These are phyloP conservation scores for Anoplopoma fimbria DNA, from an alignment of 2,113 vertebrate species.

Conservation along the genomic window DNA sequence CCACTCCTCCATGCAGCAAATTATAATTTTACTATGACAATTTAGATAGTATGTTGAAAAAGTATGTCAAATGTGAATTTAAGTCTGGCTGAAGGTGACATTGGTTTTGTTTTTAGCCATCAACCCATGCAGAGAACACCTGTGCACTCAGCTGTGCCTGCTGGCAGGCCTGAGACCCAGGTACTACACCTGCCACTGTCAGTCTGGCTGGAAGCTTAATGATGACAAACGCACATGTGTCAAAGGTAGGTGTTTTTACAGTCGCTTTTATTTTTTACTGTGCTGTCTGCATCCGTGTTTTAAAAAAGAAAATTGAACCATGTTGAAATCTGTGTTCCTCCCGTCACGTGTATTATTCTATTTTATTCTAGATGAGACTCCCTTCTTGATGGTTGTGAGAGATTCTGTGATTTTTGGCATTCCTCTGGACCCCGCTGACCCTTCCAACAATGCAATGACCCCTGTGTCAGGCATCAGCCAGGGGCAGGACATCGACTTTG, in stretches of 20 bases:
- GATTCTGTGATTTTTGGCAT: conserved; percentile 80
- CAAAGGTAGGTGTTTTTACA: conserved; percentile 82
- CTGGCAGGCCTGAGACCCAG: conserved; percentile 86
- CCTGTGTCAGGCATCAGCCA: conserved; percentile 76
- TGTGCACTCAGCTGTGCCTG: conserved; percentile 92
- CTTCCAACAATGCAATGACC: conserved; percentile 81
- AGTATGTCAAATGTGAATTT: neutral
- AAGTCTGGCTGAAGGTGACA: conserved; percentile 12
- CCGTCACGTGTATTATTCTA: neutral
- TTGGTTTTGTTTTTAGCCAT: conserved; percentile 75
- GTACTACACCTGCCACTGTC: conserved; percentile 91
- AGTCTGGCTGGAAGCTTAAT: conserved; percentile 91
- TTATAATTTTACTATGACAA: neutral
- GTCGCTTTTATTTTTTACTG: neutral
- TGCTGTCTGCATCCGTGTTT: neutral
- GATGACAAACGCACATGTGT: conserved; percentile 87
- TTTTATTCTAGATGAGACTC: conserved; percentile 53
- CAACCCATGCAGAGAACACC: conserved; percentile 86
- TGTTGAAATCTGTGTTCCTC: conserved; percentile 4
- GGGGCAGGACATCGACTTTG: conserved; percentile 81
- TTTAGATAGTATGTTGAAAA: neutral
- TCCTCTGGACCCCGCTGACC: conserved; percentile 78
- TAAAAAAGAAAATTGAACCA: neutral
- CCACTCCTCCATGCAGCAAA: neutral
- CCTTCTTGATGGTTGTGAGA: conserved; percentile 83